These are phyloP conservation scores for Saturnia pavonia DNA, from an alignment of 2,888 invertebrate species.

Conservation along the genomic window DNA sequence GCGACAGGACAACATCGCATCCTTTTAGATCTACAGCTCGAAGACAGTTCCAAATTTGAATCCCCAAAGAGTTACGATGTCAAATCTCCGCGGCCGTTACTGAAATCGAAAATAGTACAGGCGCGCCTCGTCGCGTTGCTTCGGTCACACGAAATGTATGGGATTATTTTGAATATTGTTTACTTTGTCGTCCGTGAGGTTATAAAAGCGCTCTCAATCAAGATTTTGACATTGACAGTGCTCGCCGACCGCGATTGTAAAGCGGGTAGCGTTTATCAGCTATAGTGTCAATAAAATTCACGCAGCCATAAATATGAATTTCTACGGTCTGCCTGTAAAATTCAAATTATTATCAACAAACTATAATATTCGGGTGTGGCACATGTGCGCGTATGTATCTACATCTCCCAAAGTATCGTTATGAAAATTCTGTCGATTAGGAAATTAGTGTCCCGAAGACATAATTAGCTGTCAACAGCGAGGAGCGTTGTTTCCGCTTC, in stretches of 20 bases:
- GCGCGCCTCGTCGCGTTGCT: slow-evolving; percentile 38
- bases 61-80: slow-evolving; percentile 71
- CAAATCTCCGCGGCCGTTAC: slow-evolving; percentile 63
- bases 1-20: slow-evolving; percentile 36
- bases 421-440: slow-evolving; percentile 73
- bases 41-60: slow-evolving; percentile 68
- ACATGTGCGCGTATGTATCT: slow-evolving; percentile 33
- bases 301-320: slow-evolving; percentile 67
- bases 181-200: slow-evolving; percentile 55
- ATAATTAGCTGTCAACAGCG: slow-evolving; percentile 79
- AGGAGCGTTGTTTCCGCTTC: slow-evolving; percentile 75
- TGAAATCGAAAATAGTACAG: slow-evolving; percentile 64
- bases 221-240: slow-evolving; percentile 61
- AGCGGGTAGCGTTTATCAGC: slow-evolving; percentile 49
- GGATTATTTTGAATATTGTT: slow-evolving; percentile 53
- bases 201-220: slow-evolving; percentile 61
- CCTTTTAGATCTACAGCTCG: slow-evolving; percentile 39
- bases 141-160: slow-evolving; percentile 36
- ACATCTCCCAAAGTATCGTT: slow-evolving; percentile 41
- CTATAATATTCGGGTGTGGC: slow-evolving; percentile 34
- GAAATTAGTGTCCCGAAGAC: slow-evolving; percentile 70
- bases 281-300: slow-evolving; percentile 64
- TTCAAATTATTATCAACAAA: slow-evolving; percentile 68
- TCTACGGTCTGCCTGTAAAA: slow-evolving; percentile 68
- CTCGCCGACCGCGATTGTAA: slow-evolving; percentile 45